Conservation (phyloP, 2,113 vertebrate genomes). For the Progne subis region DNA sequence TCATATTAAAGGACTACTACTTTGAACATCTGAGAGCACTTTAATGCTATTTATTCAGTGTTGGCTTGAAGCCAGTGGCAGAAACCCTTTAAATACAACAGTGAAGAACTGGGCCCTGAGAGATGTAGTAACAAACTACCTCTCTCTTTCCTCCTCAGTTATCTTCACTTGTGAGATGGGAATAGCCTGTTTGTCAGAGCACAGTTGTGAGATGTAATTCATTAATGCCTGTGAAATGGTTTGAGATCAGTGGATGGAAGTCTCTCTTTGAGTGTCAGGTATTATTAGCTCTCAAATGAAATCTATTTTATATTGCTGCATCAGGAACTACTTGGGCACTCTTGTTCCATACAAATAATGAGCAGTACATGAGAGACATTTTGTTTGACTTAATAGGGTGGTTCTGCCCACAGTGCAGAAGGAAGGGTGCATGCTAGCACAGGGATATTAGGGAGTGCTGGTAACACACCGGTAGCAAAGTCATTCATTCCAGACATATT, state of each 20-base stretch:
- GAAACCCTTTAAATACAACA: neutral
- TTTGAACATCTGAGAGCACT: neutral
- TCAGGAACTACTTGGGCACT: conserved; percentile 1
- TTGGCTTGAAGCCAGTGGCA: neutral
- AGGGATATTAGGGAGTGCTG: neutral
- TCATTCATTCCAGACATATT: neutral
- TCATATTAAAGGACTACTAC: neutral
- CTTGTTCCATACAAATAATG: neutral
- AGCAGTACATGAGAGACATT: neutral
- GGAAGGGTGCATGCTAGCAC: neutral
- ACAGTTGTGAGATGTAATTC: conserved; percentile 43
- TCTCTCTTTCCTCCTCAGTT: conserved; percentile 31
- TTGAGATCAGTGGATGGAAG: conserved; percentile 20
- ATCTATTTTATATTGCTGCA: conserved; percentile 13
- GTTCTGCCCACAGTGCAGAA: neutral
- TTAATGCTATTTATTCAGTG: conserved; percentile 23
- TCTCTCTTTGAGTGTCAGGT: conserved; percentile 13
- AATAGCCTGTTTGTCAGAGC: conserved; percentile 29
- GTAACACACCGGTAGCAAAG: neutral
- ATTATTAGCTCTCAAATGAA: conserved; percentile 35
- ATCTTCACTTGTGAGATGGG: conserved; percentile 43
- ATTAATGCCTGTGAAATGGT: conserved; percentile 32
- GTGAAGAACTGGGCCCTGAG: neutral
- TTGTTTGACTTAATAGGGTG: neutral
- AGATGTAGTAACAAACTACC: conserved; percentile 27